phyloP scores from a whole-genome alignment of 2,113 vertebrate genomes.

The Cololabis saira region DNA sequence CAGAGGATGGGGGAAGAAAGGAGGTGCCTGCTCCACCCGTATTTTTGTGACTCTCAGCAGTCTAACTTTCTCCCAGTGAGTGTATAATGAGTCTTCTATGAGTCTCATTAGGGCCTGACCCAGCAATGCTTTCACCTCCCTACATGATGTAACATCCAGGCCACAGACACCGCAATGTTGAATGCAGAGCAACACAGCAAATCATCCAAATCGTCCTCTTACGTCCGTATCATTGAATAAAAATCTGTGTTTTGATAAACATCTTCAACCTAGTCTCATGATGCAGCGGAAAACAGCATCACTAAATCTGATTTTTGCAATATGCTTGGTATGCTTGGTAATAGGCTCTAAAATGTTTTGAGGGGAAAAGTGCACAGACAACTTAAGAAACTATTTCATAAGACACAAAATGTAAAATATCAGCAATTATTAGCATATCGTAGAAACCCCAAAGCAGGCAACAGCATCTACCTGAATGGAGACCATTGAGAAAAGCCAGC shows the following conservation, averaged over 20 bases:
- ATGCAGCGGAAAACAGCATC: not conserved
- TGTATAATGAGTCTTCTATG: conserved; percentile 54
- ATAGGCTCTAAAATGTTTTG: not conserved
- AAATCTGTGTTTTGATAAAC: no score
- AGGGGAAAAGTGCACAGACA: not conserved
- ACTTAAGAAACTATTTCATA: not conserved
- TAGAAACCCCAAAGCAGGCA: conserved; percentile 22
- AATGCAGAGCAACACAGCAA: conserved; percentile 10
- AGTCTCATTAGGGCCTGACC: conserved; percentile 63
- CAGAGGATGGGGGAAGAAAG: conserved; percentile 30
- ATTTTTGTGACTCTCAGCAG: conserved; percentile 49
- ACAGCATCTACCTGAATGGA: conserved; percentile 49
- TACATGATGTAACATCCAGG: conserved; percentile 59
- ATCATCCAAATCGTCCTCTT: not conserved
- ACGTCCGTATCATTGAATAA: no score
- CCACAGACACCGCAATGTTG: conserved; percentile 28
- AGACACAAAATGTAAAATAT: conserved; percentile 23
- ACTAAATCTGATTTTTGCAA: not conserved
- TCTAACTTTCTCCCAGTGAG: conserved; percentile 62
- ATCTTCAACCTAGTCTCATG: no score
- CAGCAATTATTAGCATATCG: conserved; percentile 23
- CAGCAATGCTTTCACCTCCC: conserved; percentile 49
- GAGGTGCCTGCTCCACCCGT: conserved; percentile 40
- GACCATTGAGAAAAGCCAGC: conserved; percentile 26
- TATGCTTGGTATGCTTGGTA: not conserved